Conservation (phyloP, 2,797 vertebrate species). For the Sebastes elongatus region DNA sequence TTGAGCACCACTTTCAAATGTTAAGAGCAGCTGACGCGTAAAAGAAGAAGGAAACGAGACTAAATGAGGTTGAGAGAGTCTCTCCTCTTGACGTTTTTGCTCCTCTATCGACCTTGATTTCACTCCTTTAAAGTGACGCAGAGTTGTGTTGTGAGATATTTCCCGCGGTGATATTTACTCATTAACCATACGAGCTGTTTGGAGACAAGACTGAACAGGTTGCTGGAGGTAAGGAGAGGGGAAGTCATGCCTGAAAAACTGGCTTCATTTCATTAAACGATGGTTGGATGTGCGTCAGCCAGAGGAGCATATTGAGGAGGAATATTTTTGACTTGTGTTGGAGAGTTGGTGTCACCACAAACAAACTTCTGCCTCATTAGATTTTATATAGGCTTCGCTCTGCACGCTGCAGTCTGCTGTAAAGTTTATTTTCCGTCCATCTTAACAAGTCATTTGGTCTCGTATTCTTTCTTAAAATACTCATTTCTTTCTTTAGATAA, state of each 20-base stretch:
- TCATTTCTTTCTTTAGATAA: not conserved
- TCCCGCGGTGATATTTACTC: slow-evolving; percentile 57
- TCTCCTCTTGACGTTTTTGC: slow-evolving; percentile 1
- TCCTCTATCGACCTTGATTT: slow-evolving; percentile 13
- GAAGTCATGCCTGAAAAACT: slow-evolving; percentile 69
- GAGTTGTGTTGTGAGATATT: slow-evolving; percentile 22
- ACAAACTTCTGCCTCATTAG: slow-evolving; percentile 51
- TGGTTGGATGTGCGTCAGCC: slow-evolving; percentile 57
- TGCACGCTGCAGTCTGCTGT: not conserved
- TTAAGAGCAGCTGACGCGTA: not conserved
- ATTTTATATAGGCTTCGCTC: slow-evolving; percentile 16
- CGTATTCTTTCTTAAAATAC: slow-evolving; percentile 2
- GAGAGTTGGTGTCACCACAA: slow-evolving; percentile 50
- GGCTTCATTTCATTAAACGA: slow-evolving; percentile 60
- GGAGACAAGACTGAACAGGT: slow-evolving; percentile 79
- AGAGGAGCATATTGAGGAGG: slow-evolving; percentile 31
- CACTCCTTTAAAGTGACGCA: not conserved
- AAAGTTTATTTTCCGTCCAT: slow-evolving; percentile 43
- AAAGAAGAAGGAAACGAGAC: not conserved
- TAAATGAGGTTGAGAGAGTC: not conserved
- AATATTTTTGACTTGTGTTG: slow-evolving; percentile 31
- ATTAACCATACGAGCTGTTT: slow-evolving; percentile 53
- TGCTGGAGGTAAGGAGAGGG: slow-evolving; percentile 59
- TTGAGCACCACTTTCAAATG: not conserved
- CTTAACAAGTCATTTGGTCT: slow-evolving; percentile 9